phyloP scores from a whole-genome alignment of 2,113 vertebrate species.

The Ciconia boyciana region DNA sequence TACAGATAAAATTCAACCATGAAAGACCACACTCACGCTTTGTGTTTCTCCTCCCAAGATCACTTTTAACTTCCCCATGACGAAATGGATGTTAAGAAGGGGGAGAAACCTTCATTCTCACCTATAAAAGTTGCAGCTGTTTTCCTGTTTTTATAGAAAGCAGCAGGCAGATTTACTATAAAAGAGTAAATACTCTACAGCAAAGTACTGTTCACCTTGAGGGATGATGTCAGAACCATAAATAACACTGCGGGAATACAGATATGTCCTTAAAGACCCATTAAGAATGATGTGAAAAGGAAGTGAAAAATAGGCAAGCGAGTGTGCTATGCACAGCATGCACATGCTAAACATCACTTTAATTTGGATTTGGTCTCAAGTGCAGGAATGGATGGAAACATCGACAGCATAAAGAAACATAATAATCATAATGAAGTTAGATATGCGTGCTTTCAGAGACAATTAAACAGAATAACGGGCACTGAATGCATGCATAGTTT shows the following conservation, averaged over 20 bases:
- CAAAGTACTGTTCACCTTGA: constrained; percentile 52
- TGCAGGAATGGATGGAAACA: not conserved
- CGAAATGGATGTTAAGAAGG: not conserved
- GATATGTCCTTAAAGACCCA: constrained; percentile 23
- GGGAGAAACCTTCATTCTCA: constrained; percentile 33
- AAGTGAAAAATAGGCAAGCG: not conserved
- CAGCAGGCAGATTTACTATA: constrained; percentile 35
- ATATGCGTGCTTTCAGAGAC: not conserved
- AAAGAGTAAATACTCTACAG: constrained; percentile 1
- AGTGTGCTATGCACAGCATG: not conserved
- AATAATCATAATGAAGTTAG: not conserved
- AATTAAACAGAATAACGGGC: not conserved
- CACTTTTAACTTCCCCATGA: not conserved
- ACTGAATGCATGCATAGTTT: not conserved
- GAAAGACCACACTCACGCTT: constrained; percentile 20
- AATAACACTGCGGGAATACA: constrained; percentile 17
- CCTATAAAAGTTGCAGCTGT: constrained; percentile 65
- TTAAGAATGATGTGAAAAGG: constrained; percentile 50
- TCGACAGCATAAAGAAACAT: not conserved
- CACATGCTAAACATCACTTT: not conserved
- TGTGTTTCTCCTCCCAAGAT: not conserved
- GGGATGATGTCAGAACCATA: constrained; percentile 55
- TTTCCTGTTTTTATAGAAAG: constrained; percentile 71
- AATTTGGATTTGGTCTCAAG: not conserved
- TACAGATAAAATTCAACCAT: not conserved